Base-by-base conservation (phyloP, 2,888 invertebrate genomes). In the Hylaea fasciaria region DNA sequence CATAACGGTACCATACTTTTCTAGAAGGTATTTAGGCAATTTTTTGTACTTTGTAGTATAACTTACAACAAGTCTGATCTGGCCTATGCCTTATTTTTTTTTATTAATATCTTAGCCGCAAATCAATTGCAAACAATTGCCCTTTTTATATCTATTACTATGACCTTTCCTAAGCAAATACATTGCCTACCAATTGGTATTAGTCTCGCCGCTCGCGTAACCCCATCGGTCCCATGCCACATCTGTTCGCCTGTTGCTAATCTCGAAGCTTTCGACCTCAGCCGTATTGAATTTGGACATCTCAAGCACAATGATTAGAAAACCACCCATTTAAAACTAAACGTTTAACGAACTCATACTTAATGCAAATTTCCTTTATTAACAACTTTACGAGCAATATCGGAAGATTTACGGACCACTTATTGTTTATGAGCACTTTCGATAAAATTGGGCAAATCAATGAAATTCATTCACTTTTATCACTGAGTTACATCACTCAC, bases 171-270 rank as follows among this genome's bases (percentile, higher is more conserved):
- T 14, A 43, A 37, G 22, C 2, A 17, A 39, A 41, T 7, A 0
- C 32, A 43, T 32, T 11, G 28, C 4, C 28, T 28, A n/a, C 46
- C 35, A 48, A 49, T 58, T 48, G 37, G 39, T 39, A 48, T 43
- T 46, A 37, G 22, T 44, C 32, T 43, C 55, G 40, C 50, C 14
- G 37, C 32, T 43, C 55, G 40, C 50, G 50, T 32, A 50, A 46
- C 43, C 46, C 59, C 49, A 44, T 8, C 32, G 32, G 39, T 47
- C 37, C 56, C 56, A 10, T 35, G 52, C 14, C 52, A 44, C 60
- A 55, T 50, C 37, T 46, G 46, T 29, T 57, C 48, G 61, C 61
- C 56, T 62, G 56, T 62, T 62, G 61, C 61, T 62, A 57, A 62
- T 48, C 37, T 45, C 17, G 52, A 44, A 50, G 32, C 32, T 29